These are phyloP conservation scores for Orius insidiosus DNA, from an alignment of 1,140 invertebrate genomes.

Conservation along the genomic window DNA sequence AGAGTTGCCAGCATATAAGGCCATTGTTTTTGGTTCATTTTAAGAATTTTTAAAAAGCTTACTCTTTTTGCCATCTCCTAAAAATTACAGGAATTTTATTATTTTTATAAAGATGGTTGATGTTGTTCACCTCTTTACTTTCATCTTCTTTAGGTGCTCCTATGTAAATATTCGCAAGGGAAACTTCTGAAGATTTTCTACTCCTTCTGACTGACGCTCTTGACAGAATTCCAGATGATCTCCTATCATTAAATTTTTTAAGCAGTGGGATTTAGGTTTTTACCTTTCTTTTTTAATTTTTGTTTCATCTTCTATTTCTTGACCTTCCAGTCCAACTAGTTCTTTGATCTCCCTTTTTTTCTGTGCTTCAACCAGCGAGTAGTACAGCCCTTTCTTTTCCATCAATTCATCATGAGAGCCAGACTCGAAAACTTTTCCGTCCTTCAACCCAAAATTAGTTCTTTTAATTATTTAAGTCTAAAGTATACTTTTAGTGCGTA, in stretches of 20 bases:
- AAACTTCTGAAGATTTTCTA: constrained; percentile 1
- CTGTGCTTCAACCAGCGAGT: constrained; percentile 50
- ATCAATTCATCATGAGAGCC: constrained; percentile 61
- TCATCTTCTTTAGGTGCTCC: constrained; percentile 1
- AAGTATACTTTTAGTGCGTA: constrained; percentile 39
- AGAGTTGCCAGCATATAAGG: constrained; percentile 45
- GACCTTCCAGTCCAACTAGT: neutral
- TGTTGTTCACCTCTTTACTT: neutral
- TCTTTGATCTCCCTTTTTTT: constrained; percentile 8
- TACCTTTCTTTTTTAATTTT: neutral
- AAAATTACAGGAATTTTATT: neutral
- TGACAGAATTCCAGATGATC: constrained; percentile 1
- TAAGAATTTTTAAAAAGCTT: constrained; percentile 33
- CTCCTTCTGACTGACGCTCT: constrained; percentile 10
- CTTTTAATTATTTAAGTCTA: neutral
- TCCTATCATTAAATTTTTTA: too few species aligned
- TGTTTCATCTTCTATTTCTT: constrained; percentile 2
- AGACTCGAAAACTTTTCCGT: constrained; percentile 49
- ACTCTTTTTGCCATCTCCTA: constrained; percentile 15
- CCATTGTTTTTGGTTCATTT: constrained; percentile 56
- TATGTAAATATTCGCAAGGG: constrained; percentile 4
- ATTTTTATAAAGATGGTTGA: neutral
- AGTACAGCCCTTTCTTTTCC: constrained; percentile 53
- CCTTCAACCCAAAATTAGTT: constrained; percentile 22
- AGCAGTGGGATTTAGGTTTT: too few species aligned